Percentiles rank a stretch among this genome's conserved stretches.
phyloP scores from a whole-genome alignment of 2,888 invertebrate genomes.

The Dicyrtoma fusca region DNA sequence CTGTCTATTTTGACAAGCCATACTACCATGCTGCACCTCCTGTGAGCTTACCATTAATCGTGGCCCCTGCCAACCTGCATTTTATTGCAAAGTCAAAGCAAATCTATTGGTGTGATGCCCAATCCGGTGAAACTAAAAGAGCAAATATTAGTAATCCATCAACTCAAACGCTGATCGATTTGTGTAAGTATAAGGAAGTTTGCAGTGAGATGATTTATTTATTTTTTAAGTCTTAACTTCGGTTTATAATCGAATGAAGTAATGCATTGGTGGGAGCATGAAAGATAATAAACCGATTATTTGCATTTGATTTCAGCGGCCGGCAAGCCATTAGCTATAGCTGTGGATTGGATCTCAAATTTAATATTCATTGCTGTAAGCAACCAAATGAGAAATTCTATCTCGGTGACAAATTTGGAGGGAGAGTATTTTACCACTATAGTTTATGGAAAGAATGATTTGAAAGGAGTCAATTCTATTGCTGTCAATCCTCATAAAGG shows the following conservation, averaged over 20 bases:
- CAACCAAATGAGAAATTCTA: constrained; percentile 63
- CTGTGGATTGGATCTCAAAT: constrained; percentile 79
- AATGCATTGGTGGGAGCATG: too few species aligned
- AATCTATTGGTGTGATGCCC: constrained; percentile 64
- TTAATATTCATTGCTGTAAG: constrained; percentile 73
- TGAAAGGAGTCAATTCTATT: constrained; percentile 66
- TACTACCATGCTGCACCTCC: constrained; percentile 80
- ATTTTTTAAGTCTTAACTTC: constrained; percentile 1
- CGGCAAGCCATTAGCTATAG: constrained; percentile 71
- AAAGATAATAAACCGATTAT: too few species aligned
- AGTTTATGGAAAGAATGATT: constrained; percentile 50
- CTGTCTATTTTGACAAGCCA: constrained; percentile 76
- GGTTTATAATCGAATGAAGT: constrained; percentile 21
- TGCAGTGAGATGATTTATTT: too few species aligned
- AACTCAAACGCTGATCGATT: constrained; percentile 74
- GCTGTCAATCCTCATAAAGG: constrained; percentile 72
- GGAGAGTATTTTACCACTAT: constrained; percentile 70
- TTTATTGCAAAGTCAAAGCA: constrained; percentile 69
- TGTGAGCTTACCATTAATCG: constrained; percentile 72
- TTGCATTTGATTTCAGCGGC: constrained; percentile 61
- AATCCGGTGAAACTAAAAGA: constrained; percentile 74
- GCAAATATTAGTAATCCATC: constrained; percentile 71
- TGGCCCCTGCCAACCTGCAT: constrained; percentile 73
- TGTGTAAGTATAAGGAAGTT: constrained; percentile 62
- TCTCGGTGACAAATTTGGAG: constrained; percentile 71